Evolutionary conservation across 2,888 invertebrate species (phyloP).

Genomic region (Xiphydria camelus): DNA sequence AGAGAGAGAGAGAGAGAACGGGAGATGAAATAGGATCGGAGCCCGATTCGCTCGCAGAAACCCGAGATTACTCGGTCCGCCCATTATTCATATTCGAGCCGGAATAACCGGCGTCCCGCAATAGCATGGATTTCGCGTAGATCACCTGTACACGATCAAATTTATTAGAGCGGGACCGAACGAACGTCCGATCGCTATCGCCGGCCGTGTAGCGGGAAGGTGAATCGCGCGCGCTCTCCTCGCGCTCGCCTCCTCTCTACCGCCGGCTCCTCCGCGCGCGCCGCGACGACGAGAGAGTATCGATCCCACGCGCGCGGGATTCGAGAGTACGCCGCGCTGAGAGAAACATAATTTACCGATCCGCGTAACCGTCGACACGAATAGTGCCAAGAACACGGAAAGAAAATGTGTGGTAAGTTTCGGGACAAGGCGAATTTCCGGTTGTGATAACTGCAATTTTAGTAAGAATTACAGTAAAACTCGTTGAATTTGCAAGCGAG

Average conservation of each 20-base stretch:
- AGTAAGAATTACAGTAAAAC: too few relatives aligned
- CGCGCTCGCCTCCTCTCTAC: not conserved
- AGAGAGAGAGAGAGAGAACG: not conserved
- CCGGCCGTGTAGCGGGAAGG: conserved; percentile 19
- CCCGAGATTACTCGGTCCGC: not conserved
- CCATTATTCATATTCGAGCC: conserved; percentile 4
- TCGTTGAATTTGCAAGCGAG: too few relatives aligned
- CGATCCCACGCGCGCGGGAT: too few relatives aligned
- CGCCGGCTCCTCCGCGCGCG: not conserved
- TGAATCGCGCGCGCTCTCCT: conserved; percentile 31
- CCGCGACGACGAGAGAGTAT: too few relatives aligned
- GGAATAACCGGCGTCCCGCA: conserved; percentile 2
- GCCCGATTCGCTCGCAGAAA: not conserved
- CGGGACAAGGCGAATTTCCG: too few relatives aligned
- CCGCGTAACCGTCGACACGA: too few relatives aligned
- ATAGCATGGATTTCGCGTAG: not conserved
- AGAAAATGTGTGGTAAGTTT: too few relatives aligned
- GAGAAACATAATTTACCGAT: too few relatives aligned
- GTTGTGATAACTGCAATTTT: too few relatives aligned
- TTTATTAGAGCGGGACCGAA: conserved; percentile 24
- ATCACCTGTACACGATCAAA: conserved; percentile 19
- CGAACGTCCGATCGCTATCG: conserved; percentile 22
- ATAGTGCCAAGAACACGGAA: too few relatives aligned
- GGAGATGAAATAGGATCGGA: not conserved
- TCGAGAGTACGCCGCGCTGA: too few relatives aligned